These are phyloP conservation scores for Polypedilum vanderplanki DNA, from an alignment of 1,140 invertebrate species.

Conservation along the genomic window DNA sequence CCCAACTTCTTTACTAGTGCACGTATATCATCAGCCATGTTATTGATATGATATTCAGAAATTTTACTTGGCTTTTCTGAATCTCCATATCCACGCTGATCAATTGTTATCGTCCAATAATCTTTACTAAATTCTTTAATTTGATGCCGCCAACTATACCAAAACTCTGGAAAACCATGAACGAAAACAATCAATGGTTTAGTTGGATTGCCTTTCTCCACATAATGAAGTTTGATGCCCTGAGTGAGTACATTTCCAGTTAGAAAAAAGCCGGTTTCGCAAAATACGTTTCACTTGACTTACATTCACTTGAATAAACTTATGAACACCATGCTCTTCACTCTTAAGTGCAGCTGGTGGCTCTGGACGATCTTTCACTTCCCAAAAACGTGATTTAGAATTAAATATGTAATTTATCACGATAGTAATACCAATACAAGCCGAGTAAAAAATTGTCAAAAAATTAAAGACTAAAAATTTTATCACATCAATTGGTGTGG, in stretches of 20 bases:
- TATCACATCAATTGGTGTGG: not conserved
- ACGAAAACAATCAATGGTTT: conserved; percentile 59
- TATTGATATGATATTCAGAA: conserved; percentile 48
- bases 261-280: not conserved
- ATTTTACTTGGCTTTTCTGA: conserved; percentile 57
- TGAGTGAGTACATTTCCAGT: conserved; percentile 36
- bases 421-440: not conserved
- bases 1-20: conserved; percentile 54
- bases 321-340: not conserved
- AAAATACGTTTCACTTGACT: not conserved
- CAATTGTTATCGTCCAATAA: conserved; percentile 60
- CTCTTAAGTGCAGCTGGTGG: not conserved
- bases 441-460: not conserved
- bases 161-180: conserved; percentile 64
- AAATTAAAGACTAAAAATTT: not conserved
- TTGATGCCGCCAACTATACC: conserved; percentile 62
- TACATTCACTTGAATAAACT: not conserved
- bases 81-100: conserved; percentile 61
- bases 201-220: conserved; percentile 52
- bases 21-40: conserved; percentile 53
- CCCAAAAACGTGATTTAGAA: not conserved
- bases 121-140: conserved; percentile 53
- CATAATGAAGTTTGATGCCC: conserved; percentile 58
- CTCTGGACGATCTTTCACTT: conserved; percentile 9
- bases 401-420: not conserved